Evolutionary conservation across 2,888 invertebrate genomes (phyloP), one percentile per base, ranked within the genome.

Genomic region (Auanema freiburgensis): DNA sequence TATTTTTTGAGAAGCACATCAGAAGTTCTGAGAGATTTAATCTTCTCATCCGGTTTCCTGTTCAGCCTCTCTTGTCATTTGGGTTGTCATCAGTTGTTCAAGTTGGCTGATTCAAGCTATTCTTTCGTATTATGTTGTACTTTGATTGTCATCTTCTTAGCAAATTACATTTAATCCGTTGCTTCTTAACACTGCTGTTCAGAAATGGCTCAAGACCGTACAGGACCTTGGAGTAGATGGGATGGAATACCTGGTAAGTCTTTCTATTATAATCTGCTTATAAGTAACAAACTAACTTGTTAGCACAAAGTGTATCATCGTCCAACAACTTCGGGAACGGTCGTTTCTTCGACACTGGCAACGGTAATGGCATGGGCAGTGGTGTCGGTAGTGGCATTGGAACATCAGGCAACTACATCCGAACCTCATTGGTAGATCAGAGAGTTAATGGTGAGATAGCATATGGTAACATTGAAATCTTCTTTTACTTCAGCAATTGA

Each of bases 401-500:
- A 46, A 21, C 46, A 18, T 46, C 46, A n/a, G n/a, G n/a, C n/a
- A n/a, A n/a, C n/a, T n/a, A n/a, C n/a, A n/a, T n/a, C n/a, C n/a
- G n/a, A n/a, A n/a, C n/a, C n/a, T n/a, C n/a, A 8, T 8, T 3
- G 10, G 52, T 24, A n/a, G 18, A 52, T 8, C n/a, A 52, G 23
- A n/a, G 24, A n/a, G 18, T 52, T 4, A 23, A 24, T 52, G 24
- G 18, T 21, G 52, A 23, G 21, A 8, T 8, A n/a, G n/a, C 58
- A 18, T 42, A 43, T 10, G 18, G 18, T 23, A 43, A 16, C 16
- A 46, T 8, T 5, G 5, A 46, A 46, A 21, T 2, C 11, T 8
- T 8, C 18, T 8, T 16, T 25, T 54, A 5, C 59, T 63, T 10
- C 52, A 76, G 76, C 73, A 1, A 66, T 70, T 40, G 76, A 76